Conservation (phyloP, 1,140 invertebrate species). For the Drosophila ambigua region DNA sequence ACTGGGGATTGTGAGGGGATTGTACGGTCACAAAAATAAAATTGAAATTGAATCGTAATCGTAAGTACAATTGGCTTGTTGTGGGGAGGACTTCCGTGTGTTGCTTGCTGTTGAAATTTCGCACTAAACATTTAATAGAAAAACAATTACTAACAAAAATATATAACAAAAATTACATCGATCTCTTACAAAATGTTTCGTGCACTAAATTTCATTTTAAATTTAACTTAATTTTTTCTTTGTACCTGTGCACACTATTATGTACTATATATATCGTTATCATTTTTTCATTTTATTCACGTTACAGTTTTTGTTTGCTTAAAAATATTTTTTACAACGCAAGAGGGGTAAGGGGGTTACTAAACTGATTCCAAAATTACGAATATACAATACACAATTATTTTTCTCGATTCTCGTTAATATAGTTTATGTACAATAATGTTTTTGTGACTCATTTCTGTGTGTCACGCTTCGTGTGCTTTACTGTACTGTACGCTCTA, state of each 20-base stretch:
- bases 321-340: slow-evolving; percentile 73
- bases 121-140: slow-evolving; percentile 77
- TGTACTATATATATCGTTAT: slow-evolving; percentile 24
- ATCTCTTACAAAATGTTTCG: slow-evolving; percentile 44
- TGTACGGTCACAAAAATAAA: slow-evolving; percentile 28
- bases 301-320: slow-evolving; percentile 56
- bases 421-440: slow-evolving; percentile 45
- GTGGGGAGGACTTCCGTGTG: slow-evolving; percentile 32
- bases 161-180: slow-evolving; percentile 80
- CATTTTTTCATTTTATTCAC: slow-evolving; percentile 48
- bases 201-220: slow-evolving; percentile 47
- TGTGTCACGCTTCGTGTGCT: slow-evolving; percentile 33
- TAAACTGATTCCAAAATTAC: slow-evolving; percentile 37
- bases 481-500: slow-evolving; percentile 64
- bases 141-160: slow-evolving; percentile 81
- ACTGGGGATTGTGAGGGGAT: slow-evolving; percentile 2
- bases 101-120: slow-evolving; percentile 54
- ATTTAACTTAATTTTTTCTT: slow-evolving; percentile 61
- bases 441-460: slow-evolving; percentile 19
- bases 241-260: slow-evolving; percentile 69
- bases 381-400: slow-evolving; percentile 53
- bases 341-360: slow-evolving; percentile 27
- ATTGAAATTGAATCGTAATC: slow-evolving; percentile 35
- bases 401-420: slow-evolving; percentile 18
- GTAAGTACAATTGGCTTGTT: slow-evolving; percentile 79